Evolutionary conservation across 2,113 vertebrate genomes (phyloP).

Genomic region (Bufo gargarizans): DNA sequence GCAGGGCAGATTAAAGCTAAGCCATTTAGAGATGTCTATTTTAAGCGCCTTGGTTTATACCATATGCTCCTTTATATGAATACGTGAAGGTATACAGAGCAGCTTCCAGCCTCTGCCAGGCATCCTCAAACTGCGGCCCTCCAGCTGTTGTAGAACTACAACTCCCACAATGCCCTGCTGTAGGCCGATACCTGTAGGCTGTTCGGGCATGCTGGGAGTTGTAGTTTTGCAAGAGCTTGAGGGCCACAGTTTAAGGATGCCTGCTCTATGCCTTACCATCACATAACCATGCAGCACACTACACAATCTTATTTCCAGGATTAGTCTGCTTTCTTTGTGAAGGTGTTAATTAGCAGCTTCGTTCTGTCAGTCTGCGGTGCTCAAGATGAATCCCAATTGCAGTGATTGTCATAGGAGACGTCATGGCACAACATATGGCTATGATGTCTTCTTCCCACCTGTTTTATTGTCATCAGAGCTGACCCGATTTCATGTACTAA

Average conservation of each 20-base stretch:
- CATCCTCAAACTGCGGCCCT: no score
- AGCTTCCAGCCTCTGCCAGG: neutral
- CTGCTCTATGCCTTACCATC: neutral
- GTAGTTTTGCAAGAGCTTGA: no score
- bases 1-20: constrained; percentile 52
- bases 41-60: neutral
- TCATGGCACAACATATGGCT: neutral
- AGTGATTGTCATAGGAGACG: neutral
- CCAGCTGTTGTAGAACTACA: no score
- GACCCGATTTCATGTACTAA: neutral
- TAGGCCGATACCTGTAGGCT: no score
- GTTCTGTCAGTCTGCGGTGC: neutral
- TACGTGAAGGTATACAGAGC: neutral
- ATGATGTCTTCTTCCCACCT: neutral
- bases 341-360: neutral
- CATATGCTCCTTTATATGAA: constrained; percentile 37
- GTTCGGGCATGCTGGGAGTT: no score
- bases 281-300: neutral
- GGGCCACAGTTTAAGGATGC: no score
- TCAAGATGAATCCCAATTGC: neutral
- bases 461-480: neutral
- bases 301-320: neutral
- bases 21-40: constrained; percentile 45
- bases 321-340: constrained; percentile 9
- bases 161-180: no score